phyloP scores from a whole-genome alignment of 2,797 vertebrate genomes.

The Rhinogobio ventralis region DNA sequence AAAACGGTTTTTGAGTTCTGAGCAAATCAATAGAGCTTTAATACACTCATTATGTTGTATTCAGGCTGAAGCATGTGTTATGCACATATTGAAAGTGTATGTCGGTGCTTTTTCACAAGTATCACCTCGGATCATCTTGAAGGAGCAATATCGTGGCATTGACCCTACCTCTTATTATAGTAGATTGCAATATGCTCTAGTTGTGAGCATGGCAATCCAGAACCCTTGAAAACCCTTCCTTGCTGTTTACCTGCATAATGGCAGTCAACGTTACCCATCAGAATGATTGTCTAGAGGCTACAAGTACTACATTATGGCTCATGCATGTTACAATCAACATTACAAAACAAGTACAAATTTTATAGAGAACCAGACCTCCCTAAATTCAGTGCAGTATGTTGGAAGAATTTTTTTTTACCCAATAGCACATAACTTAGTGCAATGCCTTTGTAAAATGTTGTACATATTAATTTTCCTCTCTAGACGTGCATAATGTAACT shows the following conservation, averaged over 20 bases:
- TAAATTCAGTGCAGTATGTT: not conserved
- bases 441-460: constrained; percentile 2
- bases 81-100: constrained; percentile 34
- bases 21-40: constrained; percentile 53
- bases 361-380: not conserved
- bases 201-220: not conserved
- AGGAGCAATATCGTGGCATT: not conserved
- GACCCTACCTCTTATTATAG: not conserved
- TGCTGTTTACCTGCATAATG: constrained; percentile 6
- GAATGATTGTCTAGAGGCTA: constrained; percentile 19
- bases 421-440: not conserved
- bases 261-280: not conserved
- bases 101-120: not conserved
- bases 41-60: constrained; percentile 41
- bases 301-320: not conserved
- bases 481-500: not conserved
- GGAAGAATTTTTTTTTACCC: not conserved
- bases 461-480: not conserved
- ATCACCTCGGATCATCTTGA: not conserved
- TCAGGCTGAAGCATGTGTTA: constrained; percentile 23
- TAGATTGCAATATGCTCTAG: not conserved
- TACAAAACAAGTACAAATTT: not conserved
- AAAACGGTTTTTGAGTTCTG: too few species aligned
- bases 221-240: not conserved
- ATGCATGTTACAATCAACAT: not conserved